Evolutionary conservation across 2,888 invertebrate species (phyloP), one percentile per base, ranked within the genome.

Genomic region (Tetropium fuscum): DNA sequence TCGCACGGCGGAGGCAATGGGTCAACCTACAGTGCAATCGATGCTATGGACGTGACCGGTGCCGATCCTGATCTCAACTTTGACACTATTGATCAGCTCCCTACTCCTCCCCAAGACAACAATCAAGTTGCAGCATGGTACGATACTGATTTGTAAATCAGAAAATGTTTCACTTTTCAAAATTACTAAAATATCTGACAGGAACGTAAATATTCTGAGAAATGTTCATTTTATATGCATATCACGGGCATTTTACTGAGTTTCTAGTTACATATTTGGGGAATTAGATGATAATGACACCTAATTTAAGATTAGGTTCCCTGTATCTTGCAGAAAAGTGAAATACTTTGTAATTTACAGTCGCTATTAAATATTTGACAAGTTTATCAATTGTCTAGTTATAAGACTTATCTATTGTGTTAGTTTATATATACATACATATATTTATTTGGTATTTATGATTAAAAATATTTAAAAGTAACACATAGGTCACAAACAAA

Each of bases 61-160:
- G 90, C 90, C 69, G 89, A 90, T 71, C 89, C 91, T 44, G 90
- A 90, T 78, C 84, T 91, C 72, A 90, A 90, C 77, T 94, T 94
- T 78, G 94, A 94, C 80, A 87, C 89, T 76, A 84, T 89, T 75
- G 88, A 88, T 77, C 90, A 92, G 77, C 88, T 91, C 80, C 88
- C 88, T 60, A 88, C 90, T 74, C 95, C 95, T 59, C 95, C 94
- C 40, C 91, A 92, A 76, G 93, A 94, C 82, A 94, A 94, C 84
- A 93, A 91, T 81, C 94, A 95, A 81, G 92, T 95, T 73, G 95
- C 96, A 68, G 95, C 96, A 75, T 97, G 97, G 97, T 97, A 97
- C 84, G 97, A 97, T 84, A 97, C 97, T 70, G 97, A 97, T 84
- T 90, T 97, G 79, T 97, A 89, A 83, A 69, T 63, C 55, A 56